phyloP scores from a whole-genome alignment of 2,797 vertebrate species.

The Oryzias sinensis region DNA sequence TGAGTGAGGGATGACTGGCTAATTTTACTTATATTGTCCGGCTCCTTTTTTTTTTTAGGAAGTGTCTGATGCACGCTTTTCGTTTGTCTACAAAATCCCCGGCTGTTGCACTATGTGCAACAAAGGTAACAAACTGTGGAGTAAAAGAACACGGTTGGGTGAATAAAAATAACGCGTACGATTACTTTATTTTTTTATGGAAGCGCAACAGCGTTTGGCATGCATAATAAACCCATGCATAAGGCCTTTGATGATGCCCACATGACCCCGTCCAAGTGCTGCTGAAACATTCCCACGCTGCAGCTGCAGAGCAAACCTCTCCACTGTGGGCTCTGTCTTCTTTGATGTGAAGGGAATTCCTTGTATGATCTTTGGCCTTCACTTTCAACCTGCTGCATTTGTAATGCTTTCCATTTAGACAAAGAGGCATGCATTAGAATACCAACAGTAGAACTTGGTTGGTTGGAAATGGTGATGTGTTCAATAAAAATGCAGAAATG shows the following conservation, averaged over 20 bases:
- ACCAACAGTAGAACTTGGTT: conserved; percentile 1
- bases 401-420: conserved; percentile 6
- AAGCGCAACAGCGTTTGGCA: conserved; percentile 26
- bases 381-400: conserved; percentile 8
- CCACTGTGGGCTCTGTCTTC: conserved; percentile 22
- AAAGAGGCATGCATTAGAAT: conserved; percentile 7
- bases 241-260: conserved; percentile 31
- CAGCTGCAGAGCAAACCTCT: conserved; percentile 11
- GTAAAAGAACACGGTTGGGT: conserved; percentile 9
- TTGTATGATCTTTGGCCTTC: conserved; percentile 35
- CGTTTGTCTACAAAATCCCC: too few species aligned
- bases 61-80: too few species aligned
- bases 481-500: conserved; percentile 1
- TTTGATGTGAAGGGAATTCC: conserved; percentile 43
- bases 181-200: conserved; percentile 12
- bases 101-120: background rate
- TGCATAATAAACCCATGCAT: conserved; percentile 31
- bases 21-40: too few species aligned
- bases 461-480: background rate
- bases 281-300: conserved; percentile 42
- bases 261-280: conserved; percentile 26
- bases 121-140: background rate
- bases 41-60: too few species aligned
- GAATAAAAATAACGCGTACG: conserved; percentile 9
- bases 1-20: too few species aligned